phyloP scores from a whole-genome alignment of 2,888 invertebrate species.

The Cinara cedri region DNA sequence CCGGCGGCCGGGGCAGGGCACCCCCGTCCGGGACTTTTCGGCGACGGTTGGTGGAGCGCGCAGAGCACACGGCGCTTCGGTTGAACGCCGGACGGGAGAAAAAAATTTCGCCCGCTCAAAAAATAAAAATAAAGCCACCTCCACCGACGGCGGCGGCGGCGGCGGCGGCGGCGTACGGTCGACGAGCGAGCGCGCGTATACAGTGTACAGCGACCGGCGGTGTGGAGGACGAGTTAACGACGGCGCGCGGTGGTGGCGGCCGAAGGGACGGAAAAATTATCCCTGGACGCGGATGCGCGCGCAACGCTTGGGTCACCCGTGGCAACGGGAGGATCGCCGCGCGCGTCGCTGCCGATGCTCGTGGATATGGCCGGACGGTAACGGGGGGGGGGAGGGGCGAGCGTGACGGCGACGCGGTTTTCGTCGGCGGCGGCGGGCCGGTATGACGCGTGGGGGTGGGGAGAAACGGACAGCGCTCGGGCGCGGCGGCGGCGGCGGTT shows the following conservation, averaged over 20 bases:
- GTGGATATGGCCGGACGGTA: constrained; percentile 60
- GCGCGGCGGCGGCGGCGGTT: constrained; percentile 51
- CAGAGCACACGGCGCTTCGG: not conserved
- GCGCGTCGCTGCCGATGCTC: constrained; percentile 9
- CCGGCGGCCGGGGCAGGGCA: not conserved
- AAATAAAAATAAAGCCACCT: constrained; percentile 22
- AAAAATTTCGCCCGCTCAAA: not conserved
- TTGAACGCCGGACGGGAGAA: not conserved
- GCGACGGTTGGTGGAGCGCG: not conserved
- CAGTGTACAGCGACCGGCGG: not conserved
- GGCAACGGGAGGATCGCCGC: constrained; percentile 48
- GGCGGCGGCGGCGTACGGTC: not conserved
- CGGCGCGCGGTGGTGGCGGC: not conserved
- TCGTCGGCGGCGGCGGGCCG: constrained; percentile 2
- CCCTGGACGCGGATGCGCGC: constrained; percentile 53
- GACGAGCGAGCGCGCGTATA: not conserved
- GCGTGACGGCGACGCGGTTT: not conserved
- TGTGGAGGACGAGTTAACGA: not conserved
- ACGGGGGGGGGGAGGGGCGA: constrained; percentile 52
- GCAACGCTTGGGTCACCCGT: constrained; percentile 48
- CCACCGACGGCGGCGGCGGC: not conserved
- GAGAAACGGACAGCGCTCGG: constrained; percentile 3
- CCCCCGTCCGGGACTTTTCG: not conserved
- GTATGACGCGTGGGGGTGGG: constrained; percentile 7
- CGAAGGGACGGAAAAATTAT: constrained; percentile 39